Evolutionary conservation across 1,140 invertebrate genomes (phyloP).

Genomic region (Manduca sexta): DNA sequence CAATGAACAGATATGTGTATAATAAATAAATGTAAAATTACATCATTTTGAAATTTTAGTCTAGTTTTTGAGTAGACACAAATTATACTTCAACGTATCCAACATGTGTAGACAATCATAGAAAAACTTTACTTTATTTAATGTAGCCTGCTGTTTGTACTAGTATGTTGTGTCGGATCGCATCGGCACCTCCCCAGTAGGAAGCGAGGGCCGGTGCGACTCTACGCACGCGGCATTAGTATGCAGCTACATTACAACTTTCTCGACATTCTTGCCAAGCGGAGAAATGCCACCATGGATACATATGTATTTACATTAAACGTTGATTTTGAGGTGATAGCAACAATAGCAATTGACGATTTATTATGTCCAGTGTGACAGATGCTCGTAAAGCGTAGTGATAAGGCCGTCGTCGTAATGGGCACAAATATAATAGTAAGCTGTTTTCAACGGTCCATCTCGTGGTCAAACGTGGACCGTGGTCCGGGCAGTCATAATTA

Average conservation of each 20-base stretch:
- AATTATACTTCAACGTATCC: too few species aligned
- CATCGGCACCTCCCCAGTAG: constrained; percentile 7
- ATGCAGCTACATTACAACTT: constrained; percentile 67
- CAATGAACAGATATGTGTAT: too few species aligned
- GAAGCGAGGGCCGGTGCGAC: constrained; percentile 23
- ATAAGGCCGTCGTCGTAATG: too few species aligned
- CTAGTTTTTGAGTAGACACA: too few species aligned
- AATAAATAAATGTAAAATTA: too few species aligned
- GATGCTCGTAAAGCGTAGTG: too few species aligned
- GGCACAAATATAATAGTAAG: too few species aligned
- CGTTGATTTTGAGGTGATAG: neutral
- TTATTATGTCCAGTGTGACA: neutral
- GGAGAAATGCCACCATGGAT: constrained; percentile 60
- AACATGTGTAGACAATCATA: too few species aligned
- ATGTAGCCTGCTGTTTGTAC: neutral
- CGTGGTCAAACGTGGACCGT: too few species aligned
- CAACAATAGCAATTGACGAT: neutral
- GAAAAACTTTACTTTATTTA: neutral
- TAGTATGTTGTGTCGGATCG: neutral
- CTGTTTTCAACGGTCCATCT: too few species aligned
- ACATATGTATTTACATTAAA: constrained; percentile 7
- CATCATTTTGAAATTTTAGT: too few species aligned
- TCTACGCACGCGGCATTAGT: constrained; percentile 51
- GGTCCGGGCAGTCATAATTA: too few species aligned
- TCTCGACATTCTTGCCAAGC: constrained; percentile 65